Evolutionary conservation across 2,888 invertebrate species (phyloP).

Genomic region (Aporophyla lueneburgensis): DNA sequence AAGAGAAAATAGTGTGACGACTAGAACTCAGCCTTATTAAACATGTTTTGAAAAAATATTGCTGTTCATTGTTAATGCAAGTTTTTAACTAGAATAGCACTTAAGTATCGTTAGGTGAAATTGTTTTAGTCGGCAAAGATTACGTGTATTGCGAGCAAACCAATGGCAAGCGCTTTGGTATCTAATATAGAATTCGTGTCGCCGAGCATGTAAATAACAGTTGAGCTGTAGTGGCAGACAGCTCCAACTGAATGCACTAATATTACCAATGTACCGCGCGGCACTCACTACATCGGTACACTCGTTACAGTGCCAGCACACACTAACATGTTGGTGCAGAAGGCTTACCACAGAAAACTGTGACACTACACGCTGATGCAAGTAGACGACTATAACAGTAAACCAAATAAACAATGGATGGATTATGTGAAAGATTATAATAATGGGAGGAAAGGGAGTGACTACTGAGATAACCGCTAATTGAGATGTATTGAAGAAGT

Average conservation of each 20-base stretch:
- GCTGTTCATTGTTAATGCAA: neutral
- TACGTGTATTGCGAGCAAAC: neutral
- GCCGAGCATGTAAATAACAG: conserved; percentile 1
- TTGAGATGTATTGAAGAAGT: neutral
- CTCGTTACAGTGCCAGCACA: neutral
- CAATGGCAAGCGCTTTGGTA: neutral
- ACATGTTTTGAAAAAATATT: neutral
- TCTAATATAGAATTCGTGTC: neutral
- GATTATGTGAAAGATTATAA: neutral
- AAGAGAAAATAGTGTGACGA: neutral
- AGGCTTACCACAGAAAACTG: neutral
- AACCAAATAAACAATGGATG: neutral
- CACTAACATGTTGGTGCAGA: conserved; percentile 5
- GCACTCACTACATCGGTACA: neutral
- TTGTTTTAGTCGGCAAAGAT: too few relatives aligned
- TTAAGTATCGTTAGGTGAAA: neutral
- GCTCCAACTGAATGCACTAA: conserved; percentile 16
- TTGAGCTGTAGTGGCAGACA: neutral
- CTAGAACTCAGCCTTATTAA: neutral
- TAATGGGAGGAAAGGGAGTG: neutral
- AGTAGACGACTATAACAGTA: neutral
- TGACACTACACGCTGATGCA: neutral
- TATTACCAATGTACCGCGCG: conserved; percentile 1
- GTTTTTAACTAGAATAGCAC: neutral
- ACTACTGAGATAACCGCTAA: neutral